These are phyloP conservation scores for Amphilophus citrinellus DNA, from an alignment of 2,113 vertebrate genomes.

Conservation along the genomic window DNA sequence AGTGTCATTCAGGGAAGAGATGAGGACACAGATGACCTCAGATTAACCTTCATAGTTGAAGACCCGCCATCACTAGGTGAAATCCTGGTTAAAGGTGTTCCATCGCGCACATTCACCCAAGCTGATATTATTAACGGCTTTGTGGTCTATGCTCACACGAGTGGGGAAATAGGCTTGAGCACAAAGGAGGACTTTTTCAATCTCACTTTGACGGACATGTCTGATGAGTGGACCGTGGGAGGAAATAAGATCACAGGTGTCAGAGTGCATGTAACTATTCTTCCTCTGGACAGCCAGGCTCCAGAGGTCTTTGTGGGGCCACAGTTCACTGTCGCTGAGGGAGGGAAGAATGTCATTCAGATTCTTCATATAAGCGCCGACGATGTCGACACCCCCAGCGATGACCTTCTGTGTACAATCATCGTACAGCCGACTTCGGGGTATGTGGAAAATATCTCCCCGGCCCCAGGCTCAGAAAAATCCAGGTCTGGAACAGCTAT, in stretches of 20 bases:
- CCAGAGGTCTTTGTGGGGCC: slow-evolving; percentile 87
- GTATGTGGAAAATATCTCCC: slow-evolving; percentile 95
- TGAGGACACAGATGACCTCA: slow-evolving; percentile 89
- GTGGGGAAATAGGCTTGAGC: slow-evolving; percentile 90
- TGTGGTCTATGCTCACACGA: slow-evolving; percentile 90
- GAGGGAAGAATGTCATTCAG: slow-evolving; percentile 86
- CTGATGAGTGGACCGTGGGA: slow-evolving; percentile 90
- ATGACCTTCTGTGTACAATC: slow-evolving; percentile 94
- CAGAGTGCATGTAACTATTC: slow-evolving; percentile 91
- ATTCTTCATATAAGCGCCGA: slow-evolving; percentile 84
- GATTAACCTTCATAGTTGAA: slow-evolving; percentile 92
- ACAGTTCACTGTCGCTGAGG: slow-evolving; percentile 86
- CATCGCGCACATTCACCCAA: slow-evolving; percentile 88
- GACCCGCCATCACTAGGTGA: slow-evolving; percentile 86
- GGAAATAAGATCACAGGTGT: slow-evolving; percentile 88
- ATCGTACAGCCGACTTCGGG: slow-evolving; percentile 90
- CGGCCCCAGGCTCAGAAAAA: slow-evolving; percentile 95
- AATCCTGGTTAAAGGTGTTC: slow-evolving; percentile 88
- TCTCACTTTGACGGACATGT: slow-evolving; percentile 90
- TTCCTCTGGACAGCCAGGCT: slow-evolving; percentile 92
- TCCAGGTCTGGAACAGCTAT: slow-evolving; percentile 91
- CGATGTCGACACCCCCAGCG: slow-evolving; percentile 87
- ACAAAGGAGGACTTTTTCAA: slow-evolving; percentile 91
- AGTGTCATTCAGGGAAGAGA: slow-evolving; percentile 88
- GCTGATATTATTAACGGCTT: slow-evolving; percentile 90